Evolutionary conservation across 2,797 vertebrate species (phyloP).

Genomic region (Cossypha niveicapilla): DNA sequence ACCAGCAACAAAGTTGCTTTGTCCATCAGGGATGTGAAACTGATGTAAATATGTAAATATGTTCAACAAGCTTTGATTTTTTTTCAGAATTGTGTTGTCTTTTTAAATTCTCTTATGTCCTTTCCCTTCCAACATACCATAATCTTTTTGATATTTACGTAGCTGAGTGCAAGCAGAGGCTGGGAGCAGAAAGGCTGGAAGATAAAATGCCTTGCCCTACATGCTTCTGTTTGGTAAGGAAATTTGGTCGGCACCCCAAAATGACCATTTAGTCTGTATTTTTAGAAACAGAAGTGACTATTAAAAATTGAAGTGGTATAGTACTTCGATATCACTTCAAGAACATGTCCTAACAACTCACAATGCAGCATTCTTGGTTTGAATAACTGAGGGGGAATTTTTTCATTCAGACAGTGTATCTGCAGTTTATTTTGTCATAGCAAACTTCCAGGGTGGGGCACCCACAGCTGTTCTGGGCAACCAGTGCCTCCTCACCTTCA

Average conservation of each 20-base stretch:
- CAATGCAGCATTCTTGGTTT: not conserved
- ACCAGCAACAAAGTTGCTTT: not conserved
- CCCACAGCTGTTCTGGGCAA: not conserved
- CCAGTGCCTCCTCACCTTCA: not conserved
- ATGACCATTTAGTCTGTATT: not conserved
- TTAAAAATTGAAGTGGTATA: not conserved
- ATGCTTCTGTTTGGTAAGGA: not conserved
- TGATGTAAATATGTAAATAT: constrained; percentile 9
- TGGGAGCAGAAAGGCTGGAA: not conserved
- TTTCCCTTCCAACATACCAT: not conserved
- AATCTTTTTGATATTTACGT: constrained; percentile 48
- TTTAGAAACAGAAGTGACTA: not conserved
- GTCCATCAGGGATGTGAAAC: not conserved
- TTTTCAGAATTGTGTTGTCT: not conserved
- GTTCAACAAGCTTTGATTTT: not conserved
- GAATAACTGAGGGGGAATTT: not conserved
- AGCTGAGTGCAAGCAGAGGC: not conserved
- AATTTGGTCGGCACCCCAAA: not conserved
- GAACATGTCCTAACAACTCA: not conserved
- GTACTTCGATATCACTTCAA: not conserved
- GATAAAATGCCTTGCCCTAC: not conserved
- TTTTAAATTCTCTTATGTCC: not conserved
- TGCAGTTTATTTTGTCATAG: not conserved
- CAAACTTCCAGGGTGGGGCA: not conserved
- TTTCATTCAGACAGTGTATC: not conserved